These are phyloP conservation scores for Nothoprocta pentlandii DNA, from an alignment of 2,113 vertebrate species.

Conservation along the genomic window DNA sequence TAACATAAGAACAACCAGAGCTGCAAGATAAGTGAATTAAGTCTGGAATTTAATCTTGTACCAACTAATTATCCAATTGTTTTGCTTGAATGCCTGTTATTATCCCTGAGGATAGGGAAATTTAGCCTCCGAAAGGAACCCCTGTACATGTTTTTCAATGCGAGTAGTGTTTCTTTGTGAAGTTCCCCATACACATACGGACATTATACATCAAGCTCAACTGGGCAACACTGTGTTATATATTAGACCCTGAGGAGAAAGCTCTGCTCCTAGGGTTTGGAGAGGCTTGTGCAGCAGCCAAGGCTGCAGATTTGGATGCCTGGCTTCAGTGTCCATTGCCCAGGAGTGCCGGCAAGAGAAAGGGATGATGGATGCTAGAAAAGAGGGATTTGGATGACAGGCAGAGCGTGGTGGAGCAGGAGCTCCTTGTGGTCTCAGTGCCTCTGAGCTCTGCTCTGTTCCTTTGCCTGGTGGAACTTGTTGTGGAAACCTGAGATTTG, in stretches of 20 bases:
- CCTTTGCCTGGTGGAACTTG: not conserved
- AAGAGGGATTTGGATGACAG: not conserved
- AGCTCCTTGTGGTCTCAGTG: not conserved
- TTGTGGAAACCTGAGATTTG: not conserved
- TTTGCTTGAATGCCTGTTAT: constrained; percentile 30
- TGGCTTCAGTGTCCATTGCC: not conserved
- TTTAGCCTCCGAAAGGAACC: not conserved
- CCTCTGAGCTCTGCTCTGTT: not conserved
- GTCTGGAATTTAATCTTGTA: constrained; percentile 15
- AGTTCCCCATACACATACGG: not conserved
- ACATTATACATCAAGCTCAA: not conserved
- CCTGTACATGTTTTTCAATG: not conserved
- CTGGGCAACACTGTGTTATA: not conserved
- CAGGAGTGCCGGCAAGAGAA: not conserved
- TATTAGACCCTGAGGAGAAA: not conserved
- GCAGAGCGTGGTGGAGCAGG: not conserved
- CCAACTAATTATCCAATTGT: constrained; percentile 26
- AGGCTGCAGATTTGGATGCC: not conserved
- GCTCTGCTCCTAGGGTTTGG: not conserved
- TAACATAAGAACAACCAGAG: not conserved
- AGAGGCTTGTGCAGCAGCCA: not conserved
- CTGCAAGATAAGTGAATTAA: constrained; percentile 39
- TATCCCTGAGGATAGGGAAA: not conserved
- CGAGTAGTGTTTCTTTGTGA: not conserved
- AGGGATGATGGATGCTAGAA: not conserved